These are phyloP conservation scores for Epizoanthus fatuus DNA, from an alignment of 92 coral and sea anemone genomes.

Conservation along the genomic window DNA sequence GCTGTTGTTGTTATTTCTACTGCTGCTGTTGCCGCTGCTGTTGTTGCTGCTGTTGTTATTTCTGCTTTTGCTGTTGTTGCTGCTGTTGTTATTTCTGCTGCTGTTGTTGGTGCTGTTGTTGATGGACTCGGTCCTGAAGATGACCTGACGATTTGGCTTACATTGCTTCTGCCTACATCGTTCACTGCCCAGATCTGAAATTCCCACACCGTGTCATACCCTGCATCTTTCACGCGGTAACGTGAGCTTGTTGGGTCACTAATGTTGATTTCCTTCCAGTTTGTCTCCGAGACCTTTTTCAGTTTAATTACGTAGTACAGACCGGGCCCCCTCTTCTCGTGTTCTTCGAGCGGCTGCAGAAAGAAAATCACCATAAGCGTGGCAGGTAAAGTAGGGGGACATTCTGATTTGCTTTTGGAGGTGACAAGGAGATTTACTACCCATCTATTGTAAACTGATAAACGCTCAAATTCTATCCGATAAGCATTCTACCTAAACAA, in stretches of 20 bases:
- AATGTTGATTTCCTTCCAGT: conserved; percentile 22
- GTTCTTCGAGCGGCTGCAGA: background rate
- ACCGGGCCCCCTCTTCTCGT: background rate
- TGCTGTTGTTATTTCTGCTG: conserved; percentile 22
- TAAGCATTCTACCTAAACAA: too few relatives aligned
- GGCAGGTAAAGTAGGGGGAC: too few relatives aligned
- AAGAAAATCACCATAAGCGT: too few relatives aligned
- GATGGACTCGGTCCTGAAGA: background rate
- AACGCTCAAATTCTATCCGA: too few relatives aligned
- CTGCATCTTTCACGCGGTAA: background rate
- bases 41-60: conserved; percentile 25
- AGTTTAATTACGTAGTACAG: conserved; percentile 4
- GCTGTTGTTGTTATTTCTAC: background rate
- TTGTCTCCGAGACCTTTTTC: background rate
- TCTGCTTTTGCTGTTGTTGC: conserved; percentile 25
- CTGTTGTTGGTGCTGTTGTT: conserved; percentile 4
- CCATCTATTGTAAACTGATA: too few relatives aligned
- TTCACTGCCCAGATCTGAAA: conserved; percentile 23
- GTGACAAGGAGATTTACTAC: too few relatives aligned
- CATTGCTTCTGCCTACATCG: background rate
- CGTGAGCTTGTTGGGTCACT: conserved; percentile 12
- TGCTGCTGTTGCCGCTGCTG: background rate
- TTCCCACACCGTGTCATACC: conserved; percentile 1
- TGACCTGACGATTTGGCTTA: background rate
- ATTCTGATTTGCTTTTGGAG: too few relatives aligned